Conservation (phyloP, 2,888 invertebrate genomes). For the Hydrotaea diabolus region DNA sequence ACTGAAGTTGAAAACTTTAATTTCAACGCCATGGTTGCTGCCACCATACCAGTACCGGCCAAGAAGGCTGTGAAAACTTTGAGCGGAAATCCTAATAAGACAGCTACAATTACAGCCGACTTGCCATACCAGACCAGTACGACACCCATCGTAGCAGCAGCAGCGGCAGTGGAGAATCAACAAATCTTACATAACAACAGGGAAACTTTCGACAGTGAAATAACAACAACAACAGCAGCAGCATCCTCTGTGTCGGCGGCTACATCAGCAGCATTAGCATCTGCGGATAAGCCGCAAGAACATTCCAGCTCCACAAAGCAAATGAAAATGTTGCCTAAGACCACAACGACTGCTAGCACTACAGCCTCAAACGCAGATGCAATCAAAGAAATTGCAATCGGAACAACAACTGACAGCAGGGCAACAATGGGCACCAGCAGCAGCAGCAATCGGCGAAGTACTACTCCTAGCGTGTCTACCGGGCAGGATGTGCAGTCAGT, state of each 20-base stretch:
- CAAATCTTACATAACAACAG: conserved; percentile 36
- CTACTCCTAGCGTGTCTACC: background rate
- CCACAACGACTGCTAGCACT: too few relatives aligned
- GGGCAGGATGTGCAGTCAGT: background rate
- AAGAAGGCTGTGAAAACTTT: conserved; percentile 54
- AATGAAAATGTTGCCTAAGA: conserved; percentile 47
- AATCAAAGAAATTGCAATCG: conserved; percentile 16
- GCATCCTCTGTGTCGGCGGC: background rate
- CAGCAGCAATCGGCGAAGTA: background rate
- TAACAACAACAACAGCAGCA: conserved; percentile 21
- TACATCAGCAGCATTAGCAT: conserved; percentile 40
- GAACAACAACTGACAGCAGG: background rate
- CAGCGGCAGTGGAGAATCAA: too few relatives aligned
- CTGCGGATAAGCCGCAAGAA: conserved; percentile 31
- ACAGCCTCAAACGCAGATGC: background rate
- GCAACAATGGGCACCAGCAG: conserved; percentile 3
- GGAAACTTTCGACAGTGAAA: conserved; percentile 27
- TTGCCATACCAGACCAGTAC: conserved; percentile 59
- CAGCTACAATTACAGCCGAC: conserved; percentile 58
- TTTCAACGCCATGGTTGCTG: conserved; percentile 52
- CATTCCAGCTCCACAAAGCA: conserved; percentile 40
- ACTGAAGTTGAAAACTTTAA: conserved; percentile 54
- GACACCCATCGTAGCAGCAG: conserved; percentile 31
- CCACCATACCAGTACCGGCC: conserved; percentile 39
- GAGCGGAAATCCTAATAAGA: conserved; percentile 18